phyloP scores from a whole-genome alignment of 2,797 vertebrate genomes.

The Antennarius maculatus region DNA sequence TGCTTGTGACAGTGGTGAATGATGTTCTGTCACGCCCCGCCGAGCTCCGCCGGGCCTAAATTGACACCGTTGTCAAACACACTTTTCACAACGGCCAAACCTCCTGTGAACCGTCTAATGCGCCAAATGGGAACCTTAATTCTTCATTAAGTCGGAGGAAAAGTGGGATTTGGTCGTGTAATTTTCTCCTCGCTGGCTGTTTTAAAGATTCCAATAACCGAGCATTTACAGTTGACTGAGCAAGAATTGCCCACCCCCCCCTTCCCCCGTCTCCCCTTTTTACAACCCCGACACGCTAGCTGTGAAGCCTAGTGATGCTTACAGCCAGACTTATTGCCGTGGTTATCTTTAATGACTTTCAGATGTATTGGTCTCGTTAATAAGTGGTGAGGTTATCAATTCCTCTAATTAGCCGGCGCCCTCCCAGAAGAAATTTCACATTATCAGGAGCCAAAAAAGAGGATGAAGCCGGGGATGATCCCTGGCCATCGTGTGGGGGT shows the following conservation, averaged over 20 bases:
- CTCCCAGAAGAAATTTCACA: constrained; percentile 95
- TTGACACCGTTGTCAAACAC: constrained; percentile 91
- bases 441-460: constrained; percentile 88
- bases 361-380: constrained; percentile 99
- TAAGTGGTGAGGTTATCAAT: constrained; percentile 96
- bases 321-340: constrained; percentile 95
- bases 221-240: constrained; percentile 94
- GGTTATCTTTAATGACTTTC: constrained; percentile 99
- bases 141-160: constrained; percentile 92
- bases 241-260: constrained; percentile 86
- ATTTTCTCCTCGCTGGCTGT: constrained; percentile 92
- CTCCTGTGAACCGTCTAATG: constrained; percentile 93
- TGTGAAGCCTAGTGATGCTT: constrained; percentile 91
- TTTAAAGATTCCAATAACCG: constrained; percentile 96
- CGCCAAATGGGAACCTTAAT: constrained; percentile 95
- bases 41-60: constrained; percentile 84
- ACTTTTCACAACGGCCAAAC: constrained; percentile 82
- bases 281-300: constrained; percentile 81
- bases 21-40: constrained; percentile 87
- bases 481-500: constrained; percentile 43
- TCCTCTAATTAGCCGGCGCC: constrained; percentile 94
- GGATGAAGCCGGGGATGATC: constrained; percentile 78
- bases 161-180: constrained; percentile 91
- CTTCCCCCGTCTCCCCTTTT: constrained; percentile 55
- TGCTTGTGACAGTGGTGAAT: constrained; percentile 93